Base-by-base conservation (phyloP, 2,888 invertebrate genomes). In the Myopa tessellatipennis region DNA sequence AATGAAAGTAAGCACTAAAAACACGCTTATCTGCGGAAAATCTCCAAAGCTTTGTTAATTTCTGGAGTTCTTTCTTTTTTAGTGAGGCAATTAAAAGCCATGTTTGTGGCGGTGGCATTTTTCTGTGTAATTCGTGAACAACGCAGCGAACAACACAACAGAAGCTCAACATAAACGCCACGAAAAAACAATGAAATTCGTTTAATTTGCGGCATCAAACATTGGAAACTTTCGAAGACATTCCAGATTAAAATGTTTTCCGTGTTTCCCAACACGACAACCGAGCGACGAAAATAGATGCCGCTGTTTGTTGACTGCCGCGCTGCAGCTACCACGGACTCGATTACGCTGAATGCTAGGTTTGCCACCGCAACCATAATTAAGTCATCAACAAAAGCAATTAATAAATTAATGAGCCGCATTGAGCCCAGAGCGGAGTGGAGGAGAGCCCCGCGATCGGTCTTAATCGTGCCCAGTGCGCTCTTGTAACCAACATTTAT, bases 361-460 rank as follows among this genome's bases (percentile, higher is more conserved):
- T 14, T 58, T 52, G 65, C 77, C 69, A 61, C 73, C 71, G 55
- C 76, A 71, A 77, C 68, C 74, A 50, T 74, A 77, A 77, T 77
- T 73, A 77, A 77, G 73, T 73, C 73, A 73, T 77, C 77, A 74
- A 74, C 73, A 69, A 60, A 61, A 74, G 73, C 68, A 73, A 77
- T 77, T 77, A 77, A 74, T 69, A 60, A 50, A 74, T 73, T 74
- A 77, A 74, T 74, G 73, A 69, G 71, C 65, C 67, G 52, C 68
- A 72, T 16, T 71, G 55, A 67, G 63, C 14, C 65, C 18, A 18
- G 26, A 60, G 60, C 58, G 7, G 58, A 68, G 65, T 12, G 8
- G 18, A 12, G 65, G 34, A 18, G 26, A 18, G 34, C 52, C 72
- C 65, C 7, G 4, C 65, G 34, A 55, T 55, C 52, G 45, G 4